Evolutionary conservation across 2,113 vertebrate genomes (phyloP).

Genomic region (Neodon shergylaensis): DNA sequence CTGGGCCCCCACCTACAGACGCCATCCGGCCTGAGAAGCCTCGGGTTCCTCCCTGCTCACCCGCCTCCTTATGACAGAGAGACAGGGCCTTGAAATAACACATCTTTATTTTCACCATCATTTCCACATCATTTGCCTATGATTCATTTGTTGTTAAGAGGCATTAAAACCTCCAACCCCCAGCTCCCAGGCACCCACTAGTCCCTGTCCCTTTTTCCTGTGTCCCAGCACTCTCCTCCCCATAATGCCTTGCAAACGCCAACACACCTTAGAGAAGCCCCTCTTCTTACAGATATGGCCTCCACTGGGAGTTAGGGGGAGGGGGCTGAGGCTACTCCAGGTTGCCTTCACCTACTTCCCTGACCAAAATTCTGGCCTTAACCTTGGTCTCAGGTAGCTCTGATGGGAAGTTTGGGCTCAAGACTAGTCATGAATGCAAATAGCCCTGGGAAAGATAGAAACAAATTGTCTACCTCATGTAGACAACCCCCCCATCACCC

Average conservation of each 20-base stretch:
- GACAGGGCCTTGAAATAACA: constrained; percentile 68
- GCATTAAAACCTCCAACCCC: constrained; percentile 53
- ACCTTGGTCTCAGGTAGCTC: background rate
- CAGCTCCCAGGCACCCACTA: background rate
- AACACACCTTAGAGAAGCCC: background rate
- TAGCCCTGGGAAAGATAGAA: background rate
- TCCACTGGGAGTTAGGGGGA: background rate
- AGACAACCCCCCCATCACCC: background rate
- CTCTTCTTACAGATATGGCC: background rate
- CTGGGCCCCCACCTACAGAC: constrained; percentile 64
- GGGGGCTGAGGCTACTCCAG: background rate
- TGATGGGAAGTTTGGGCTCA: background rate
- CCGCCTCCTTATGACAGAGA: constrained; percentile 37
- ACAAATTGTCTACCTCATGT: background rate
- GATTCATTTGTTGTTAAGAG: constrained; percentile 76
- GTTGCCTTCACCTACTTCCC: background rate
- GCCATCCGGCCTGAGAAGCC: constrained; percentile 62
- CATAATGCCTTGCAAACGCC: background rate
- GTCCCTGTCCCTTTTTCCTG: background rate
- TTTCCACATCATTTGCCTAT: constrained; percentile 80
- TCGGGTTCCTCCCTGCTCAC: constrained; percentile 22
- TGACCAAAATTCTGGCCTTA: background rate
- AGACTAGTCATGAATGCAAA: background rate
- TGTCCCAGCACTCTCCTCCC: background rate
- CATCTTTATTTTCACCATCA: constrained; percentile 62